phyloP scores from a whole-genome alignment of 2,113 vertebrate genomes.

The Genyomyrus donnyi region DNA sequence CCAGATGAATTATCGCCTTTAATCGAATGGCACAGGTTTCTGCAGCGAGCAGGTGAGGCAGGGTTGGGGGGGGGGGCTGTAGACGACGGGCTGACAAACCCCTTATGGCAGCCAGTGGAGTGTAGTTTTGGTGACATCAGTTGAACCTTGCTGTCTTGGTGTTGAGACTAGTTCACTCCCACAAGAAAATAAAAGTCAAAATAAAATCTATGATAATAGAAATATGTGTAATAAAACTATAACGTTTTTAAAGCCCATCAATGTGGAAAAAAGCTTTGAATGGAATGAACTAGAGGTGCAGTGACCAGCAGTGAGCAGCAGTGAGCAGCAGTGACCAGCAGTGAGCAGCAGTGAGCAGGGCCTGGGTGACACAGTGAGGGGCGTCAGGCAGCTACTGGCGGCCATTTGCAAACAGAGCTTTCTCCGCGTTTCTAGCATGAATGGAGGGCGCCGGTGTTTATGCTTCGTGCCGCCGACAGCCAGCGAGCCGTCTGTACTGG shows the following conservation, averaged over 20 bases:
- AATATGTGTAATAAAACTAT: background rate
- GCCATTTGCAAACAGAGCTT: background rate
- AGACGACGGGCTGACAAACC: background rate
- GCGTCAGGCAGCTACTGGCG: background rate
- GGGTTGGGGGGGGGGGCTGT: conserved; percentile 32
- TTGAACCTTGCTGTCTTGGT: background rate
- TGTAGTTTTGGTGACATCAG: background rate
- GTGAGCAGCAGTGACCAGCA: too few species aligned
- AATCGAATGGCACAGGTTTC: conserved; percentile 60
- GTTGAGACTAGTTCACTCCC: background rate
- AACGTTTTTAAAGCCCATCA: background rate
- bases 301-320: background rate
- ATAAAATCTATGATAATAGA: background rate
- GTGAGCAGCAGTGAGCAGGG: background rate
- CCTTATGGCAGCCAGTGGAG: conserved; percentile 22
- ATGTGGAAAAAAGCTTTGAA: background rate
- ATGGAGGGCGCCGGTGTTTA: background rate
- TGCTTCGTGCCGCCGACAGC: background rate
- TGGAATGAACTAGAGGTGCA: background rate
- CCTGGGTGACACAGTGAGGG: background rate
- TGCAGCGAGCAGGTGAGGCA: conserved; percentile 49
- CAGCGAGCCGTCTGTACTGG: background rate
- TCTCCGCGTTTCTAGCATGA: background rate
- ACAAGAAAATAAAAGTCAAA: background rate
- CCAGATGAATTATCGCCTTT: conserved; percentile 42